A percentile compares a stretch with the other conserved stretches of the same genome.
These are phyloP conservation scores for Plecturocebus donacophilus DNA, from an alignment of 2,113 vertebrate species.

Conservation along the genomic window DNA sequence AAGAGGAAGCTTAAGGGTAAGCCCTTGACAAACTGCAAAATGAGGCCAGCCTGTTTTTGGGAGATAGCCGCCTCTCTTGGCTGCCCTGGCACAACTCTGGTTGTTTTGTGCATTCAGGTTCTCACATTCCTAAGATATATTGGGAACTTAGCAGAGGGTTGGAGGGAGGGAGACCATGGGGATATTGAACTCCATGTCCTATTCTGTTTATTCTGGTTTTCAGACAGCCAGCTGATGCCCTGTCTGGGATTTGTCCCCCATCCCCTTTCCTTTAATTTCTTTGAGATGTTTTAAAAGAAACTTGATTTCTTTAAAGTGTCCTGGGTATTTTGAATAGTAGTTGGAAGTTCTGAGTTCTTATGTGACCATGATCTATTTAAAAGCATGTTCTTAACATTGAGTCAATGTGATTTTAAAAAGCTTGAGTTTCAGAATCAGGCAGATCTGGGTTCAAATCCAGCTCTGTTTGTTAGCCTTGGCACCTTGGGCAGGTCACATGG, in stretches of 20 bases:
- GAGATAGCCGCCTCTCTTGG: background rate
- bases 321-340: background rate
- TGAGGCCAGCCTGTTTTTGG: background rate
- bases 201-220: background rate
- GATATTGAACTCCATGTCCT: background rate
- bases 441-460: background rate
- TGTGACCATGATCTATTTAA: background rate
- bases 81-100: background rate
- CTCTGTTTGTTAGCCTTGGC: background rate
- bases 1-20: background rate
- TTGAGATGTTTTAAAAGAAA: conserved; percentile 1
- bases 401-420: background rate
- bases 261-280: background rate
- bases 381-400: background rate
- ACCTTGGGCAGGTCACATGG: background rate
- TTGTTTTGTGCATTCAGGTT: background rate
- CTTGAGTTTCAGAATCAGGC: background rate
- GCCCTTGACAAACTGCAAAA: background rate
- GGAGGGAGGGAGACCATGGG: background rate
- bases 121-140: background rate
- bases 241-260: background rate
- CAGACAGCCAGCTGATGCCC: background rate
- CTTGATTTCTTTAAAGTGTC: background rate
- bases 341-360: background rate
- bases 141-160: background rate